Conservation (phyloP, 2,888 invertebrate genomes). For the Meloe dianella region DNA sequence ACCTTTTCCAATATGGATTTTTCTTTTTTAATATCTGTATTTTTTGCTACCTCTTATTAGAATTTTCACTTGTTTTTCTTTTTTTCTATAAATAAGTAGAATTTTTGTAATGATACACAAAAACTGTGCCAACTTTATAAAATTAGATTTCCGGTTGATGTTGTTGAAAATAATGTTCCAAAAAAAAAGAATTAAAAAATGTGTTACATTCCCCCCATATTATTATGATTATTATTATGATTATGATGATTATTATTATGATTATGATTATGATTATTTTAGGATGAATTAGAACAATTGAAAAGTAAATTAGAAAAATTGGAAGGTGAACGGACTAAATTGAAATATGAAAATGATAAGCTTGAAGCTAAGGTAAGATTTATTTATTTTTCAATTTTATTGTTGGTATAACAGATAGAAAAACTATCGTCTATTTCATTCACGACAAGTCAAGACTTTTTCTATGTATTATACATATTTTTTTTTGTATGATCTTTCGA, state of each 20-base stretch:
- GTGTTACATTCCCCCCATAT: too few relatives aligned
- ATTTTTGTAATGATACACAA: neutral
- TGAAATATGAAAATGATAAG: constrained; percentile 88
- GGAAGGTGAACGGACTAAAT: constrained; percentile 82
- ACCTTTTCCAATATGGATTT: neutral
- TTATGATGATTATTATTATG: neutral
- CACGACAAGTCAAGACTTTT: too few relatives aligned
- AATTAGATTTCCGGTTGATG: neutral
- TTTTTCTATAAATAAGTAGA: neutral
- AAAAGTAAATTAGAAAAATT: constrained; percentile 84
- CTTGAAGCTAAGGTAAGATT: constrained; percentile 86
- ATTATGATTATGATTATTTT: constrained; percentile 49
- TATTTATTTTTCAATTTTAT: neutral
- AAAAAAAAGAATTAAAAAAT: neutral
- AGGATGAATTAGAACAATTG: constrained; percentile 87
- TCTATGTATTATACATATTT: too few relatives aligned
- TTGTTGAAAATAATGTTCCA: neutral
- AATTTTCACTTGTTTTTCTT: constrained; percentile 14
- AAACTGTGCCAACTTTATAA: neutral
- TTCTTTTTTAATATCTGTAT: neutral
- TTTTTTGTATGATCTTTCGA: too few relatives aligned
- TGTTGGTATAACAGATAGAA: too few relatives aligned
- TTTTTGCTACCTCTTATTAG: neutral
- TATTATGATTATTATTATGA: too few relatives aligned
- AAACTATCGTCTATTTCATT: too few relatives aligned